phyloP scores from a whole-genome alignment of 2,888 invertebrate genomes.

The Cerastis leucographa region DNA sequence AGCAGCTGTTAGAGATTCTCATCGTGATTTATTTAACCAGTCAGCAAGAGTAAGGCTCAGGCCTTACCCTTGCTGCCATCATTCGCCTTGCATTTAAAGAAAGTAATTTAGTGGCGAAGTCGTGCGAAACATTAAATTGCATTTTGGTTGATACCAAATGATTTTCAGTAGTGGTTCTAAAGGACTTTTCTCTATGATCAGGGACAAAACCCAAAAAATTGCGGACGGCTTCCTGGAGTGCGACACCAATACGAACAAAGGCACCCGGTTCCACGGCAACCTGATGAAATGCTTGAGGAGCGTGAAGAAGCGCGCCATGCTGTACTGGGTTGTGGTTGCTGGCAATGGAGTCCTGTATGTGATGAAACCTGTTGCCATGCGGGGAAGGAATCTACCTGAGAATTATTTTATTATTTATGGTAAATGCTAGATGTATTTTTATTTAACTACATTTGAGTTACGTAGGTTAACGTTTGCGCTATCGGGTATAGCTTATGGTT shows the following conservation, averaged over 20 bases:
- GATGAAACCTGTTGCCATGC: slow-evolving; percentile 43
- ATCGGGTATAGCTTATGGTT: background rate
- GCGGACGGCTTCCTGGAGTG: slow-evolving; percentile 63
- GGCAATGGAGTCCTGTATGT: slow-evolving; percentile 59
- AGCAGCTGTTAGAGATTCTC: too few relatives aligned
- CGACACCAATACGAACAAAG: slow-evolving; percentile 59
- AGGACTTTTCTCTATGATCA: slow-evolving; percentile 29
- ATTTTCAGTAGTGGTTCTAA: background rate
- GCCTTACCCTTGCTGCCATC: too few relatives aligned
- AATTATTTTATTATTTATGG: slow-evolving; percentile 61
- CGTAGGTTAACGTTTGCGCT: background rate
- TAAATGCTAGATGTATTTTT: slow-evolving; percentile 26
- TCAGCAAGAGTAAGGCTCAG: too few relatives aligned
- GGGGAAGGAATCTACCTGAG: slow-evolving; percentile 61
- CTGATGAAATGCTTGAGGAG: slow-evolving; percentile 53
- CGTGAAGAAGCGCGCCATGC: slow-evolving; percentile 62
- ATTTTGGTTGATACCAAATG: background rate
- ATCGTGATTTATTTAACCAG: too few relatives aligned
- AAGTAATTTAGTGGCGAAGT: background rate
- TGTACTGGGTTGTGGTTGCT: slow-evolving; percentile 59
- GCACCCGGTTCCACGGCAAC: slow-evolving; percentile 64
- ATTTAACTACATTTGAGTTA: background rate
- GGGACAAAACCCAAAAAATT: slow-evolving; percentile 62
- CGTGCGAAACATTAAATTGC: background rate
- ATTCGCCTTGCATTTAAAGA: too few relatives aligned